These are phyloP conservation scores for Tenodera sinensis DNA, from an alignment of 2,888 invertebrate genomes.

Conservation along the genomic window DNA sequence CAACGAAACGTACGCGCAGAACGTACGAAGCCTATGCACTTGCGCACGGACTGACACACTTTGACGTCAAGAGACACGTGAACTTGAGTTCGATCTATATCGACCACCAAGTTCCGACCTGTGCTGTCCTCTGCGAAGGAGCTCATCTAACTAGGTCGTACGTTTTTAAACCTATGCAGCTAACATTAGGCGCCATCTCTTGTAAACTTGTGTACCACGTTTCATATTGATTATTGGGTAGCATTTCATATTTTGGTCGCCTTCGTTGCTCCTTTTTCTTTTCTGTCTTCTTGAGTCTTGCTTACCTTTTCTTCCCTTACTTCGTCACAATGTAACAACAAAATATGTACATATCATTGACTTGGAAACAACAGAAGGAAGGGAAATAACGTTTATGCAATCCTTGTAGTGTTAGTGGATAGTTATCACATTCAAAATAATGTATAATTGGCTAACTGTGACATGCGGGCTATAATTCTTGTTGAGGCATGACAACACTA, in stretches of 20 bases:
- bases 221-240: neutral
- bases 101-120: neutral
- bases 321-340: too few species aligned
- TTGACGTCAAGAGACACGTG: slow-evolving; percentile 1
- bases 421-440: too few species aligned
- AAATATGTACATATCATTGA: too few species aligned
- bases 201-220: neutral
- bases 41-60: neutral
- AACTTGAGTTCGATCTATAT: neutral
- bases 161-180: neutral
- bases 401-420: too few species aligned
- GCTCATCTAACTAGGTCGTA: neutral
- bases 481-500: too few species aligned
- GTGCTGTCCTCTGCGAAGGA: neutral
- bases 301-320: too few species aligned
- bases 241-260: neutral
- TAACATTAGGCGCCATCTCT: neutral
- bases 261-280: neutral
- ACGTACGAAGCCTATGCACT: neutral
- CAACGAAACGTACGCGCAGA: neutral
- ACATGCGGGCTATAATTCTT: too few species aligned
- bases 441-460: too few species aligned
- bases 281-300: neutral
- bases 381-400: too few species aligned
- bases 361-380: too few species aligned